Percentiles rank a stretch among this genome's conserved stretches.
These are phyloP conservation scores for Rhingia campestris DNA, from an alignment of 2,888 invertebrate genomes.

Conservation along the genomic window DNA sequence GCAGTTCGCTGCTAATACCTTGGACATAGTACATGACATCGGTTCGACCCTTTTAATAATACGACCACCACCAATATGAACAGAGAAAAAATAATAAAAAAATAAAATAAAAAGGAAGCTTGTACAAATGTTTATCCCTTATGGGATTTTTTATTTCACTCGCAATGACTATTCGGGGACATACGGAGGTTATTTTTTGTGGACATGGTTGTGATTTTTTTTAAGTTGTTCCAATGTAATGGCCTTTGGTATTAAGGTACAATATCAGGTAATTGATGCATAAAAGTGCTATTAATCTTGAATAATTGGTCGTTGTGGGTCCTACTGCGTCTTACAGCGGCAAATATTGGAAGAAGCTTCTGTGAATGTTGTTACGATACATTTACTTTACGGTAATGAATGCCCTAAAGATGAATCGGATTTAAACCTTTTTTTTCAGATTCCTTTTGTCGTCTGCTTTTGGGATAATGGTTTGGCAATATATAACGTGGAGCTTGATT, in stretches of 20 bases:
- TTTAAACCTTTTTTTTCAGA: too few species aligned
- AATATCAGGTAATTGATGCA: slow-evolving; percentile 25
- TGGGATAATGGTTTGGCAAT: too few species aligned
- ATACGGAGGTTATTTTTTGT: slow-evolving; percentile 34
- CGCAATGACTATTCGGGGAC: slow-evolving; percentile 56
- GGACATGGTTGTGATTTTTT: slow-evolving; percentile 9
- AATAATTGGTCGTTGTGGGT: not conserved
- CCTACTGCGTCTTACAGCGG: too few species aligned
- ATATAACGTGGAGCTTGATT: too few species aligned
- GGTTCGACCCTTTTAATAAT: slow-evolving; percentile 61
- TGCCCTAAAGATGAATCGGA: too few species aligned
- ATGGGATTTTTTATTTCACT: slow-evolving; percentile 54
- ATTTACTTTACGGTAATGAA: too few species aligned
- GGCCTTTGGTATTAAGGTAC: slow-evolving; percentile 18
- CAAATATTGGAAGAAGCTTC: too few species aligned
- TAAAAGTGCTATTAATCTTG: slow-evolving; percentile 13
- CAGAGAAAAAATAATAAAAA: slow-evolving; percentile 17
- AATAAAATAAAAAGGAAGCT: slow-evolving; percentile 28
- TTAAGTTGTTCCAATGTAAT: not conserved
- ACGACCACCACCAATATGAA: slow-evolving; percentile 32
- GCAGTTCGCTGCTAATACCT: slow-evolving; percentile 43
- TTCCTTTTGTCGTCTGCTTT: too few species aligned
- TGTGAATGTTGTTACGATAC: too few species aligned
- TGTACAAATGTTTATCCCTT: slow-evolving; percentile 45
- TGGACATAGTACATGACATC: slow-evolving; percentile 32